These are phyloP conservation scores for Ichneumoninae sp. DNA, from an alignment of 2,888 invertebrate genomes.

Conservation along the genomic window DNA sequence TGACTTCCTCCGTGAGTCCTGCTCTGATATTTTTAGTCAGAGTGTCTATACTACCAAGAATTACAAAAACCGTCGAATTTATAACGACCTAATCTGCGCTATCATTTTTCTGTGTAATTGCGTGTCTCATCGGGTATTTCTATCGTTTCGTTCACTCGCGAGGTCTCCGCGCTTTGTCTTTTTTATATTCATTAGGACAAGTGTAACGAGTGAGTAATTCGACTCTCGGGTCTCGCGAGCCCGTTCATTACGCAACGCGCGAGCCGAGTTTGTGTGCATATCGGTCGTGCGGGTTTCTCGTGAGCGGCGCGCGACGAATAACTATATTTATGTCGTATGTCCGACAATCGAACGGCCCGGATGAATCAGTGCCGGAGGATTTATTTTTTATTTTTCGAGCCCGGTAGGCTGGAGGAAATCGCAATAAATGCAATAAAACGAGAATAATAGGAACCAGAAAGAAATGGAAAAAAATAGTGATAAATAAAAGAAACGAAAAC, in stretches of 20 bases:
- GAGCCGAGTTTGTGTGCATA: neutral
- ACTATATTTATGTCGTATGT: constrained; percentile 11
- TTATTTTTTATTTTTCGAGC: constrained; percentile 25
- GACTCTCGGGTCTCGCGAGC: neutral
- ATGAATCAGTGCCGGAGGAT: constrained; percentile 47
- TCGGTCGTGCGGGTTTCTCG: neutral
- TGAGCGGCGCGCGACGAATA: constrained; percentile 1
- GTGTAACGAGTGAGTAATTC: constrained; percentile 24
- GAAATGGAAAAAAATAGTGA: neutral
- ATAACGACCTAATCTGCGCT: neutral
- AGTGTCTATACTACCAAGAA: neutral
- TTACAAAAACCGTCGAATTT: neutral
- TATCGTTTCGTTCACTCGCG: neutral
- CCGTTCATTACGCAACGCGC: constrained; percentile 7
- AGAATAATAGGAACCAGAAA: neutral
- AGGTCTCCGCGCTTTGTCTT: neutral
- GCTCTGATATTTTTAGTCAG: neutral
- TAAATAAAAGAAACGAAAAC: constrained; percentile 32
- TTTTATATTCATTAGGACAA: neutral
- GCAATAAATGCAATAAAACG: constrained; percentile 21
- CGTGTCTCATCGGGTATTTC: constrained; percentile 8
- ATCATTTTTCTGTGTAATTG: neutral
- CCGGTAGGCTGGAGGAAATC: neutral
- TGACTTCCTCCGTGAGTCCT: neutral
- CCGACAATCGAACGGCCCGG: constrained; percentile 4